Evolutionary conservation across 2,888 invertebrate genomes (phyloP).

Genomic region (Ormyrus rosae): DNA sequence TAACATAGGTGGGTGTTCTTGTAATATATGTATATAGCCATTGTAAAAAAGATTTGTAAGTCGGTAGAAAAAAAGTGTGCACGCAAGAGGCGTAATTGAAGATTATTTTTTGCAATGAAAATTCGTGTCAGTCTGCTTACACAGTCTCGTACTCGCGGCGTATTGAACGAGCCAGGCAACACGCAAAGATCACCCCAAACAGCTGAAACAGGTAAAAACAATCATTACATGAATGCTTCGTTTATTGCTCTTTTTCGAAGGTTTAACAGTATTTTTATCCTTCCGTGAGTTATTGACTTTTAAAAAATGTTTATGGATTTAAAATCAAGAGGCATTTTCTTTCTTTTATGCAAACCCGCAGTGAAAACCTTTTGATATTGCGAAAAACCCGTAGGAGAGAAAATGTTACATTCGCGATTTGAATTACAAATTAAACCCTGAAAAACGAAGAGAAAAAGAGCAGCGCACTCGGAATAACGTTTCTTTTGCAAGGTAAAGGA

Average conservation of each 20-base stretch:
- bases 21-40: slow-evolving; percentile 54
- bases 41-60: slow-evolving; percentile 61
- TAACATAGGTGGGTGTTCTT: slow-evolving; percentile 55
- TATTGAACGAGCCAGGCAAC: slow-evolving; percentile 94
- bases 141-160: slow-evolving; percentile 94
- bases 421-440: too few species aligned
- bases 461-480: too few species aligned
- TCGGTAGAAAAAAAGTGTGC: slow-evolving; percentile 64
- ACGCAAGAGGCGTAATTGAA: slow-evolving; percentile 63
- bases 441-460: too few species aligned
- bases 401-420: too few species aligned
- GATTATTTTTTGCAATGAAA: slow-evolving; percentile 61
- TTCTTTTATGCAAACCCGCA: too few species aligned
- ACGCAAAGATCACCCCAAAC: slow-evolving; percentile 93
- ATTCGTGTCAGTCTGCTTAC: slow-evolving; percentile 75
- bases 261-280: background rate
- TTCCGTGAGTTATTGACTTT: too few species aligned
- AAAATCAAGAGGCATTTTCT: too few species aligned
- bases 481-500: too few species aligned
- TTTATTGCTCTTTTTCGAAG: background rate
- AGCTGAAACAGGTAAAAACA: slow-evolving; percentile 79
- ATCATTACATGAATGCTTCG: background rate
- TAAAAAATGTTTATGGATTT: too few species aligned
- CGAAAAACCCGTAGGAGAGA: too few species aligned
- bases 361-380: too few species aligned